Base-by-base conservation (phyloP, 1,140 invertebrate genomes). In the Aricia agestis region DNA sequence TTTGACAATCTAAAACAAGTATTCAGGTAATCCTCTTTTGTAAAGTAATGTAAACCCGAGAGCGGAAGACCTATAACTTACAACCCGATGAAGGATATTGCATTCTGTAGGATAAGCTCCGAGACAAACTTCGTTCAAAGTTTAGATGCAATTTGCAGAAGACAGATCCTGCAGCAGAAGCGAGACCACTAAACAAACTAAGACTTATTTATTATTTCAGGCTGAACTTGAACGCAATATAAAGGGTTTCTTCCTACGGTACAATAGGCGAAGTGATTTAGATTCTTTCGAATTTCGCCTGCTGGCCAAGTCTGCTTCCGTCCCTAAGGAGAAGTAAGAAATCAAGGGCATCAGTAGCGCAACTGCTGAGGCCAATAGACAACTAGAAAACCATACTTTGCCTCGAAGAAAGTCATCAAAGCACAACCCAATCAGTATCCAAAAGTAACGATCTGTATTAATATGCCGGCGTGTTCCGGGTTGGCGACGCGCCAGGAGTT, bases 401-500 rank as follows among this genome's bases (percentile, higher is more conserved):
- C 13, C 9, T 15, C 13, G 9, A 52, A 52, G 45, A 13, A 52
- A 15, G 10, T 52, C 45, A 13, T 52, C 45, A 11, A 52, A 52
- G 10, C 1, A 13, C 45, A 52, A 13, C 45, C 13, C 45, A 15
- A 52, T 13, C 7, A 15, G 45, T 52, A 52, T 52, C 45, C 36
- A 36, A 36, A 36, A 2, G 36, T 6, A 36, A 36, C 45, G 45
- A 15, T 52, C 45, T 52, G 1, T 52, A 52, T 52, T 52, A 25
- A 25, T 25, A 63, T 19, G 19, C 6, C 59, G 58, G 58, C 58
- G 18, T 19, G 59, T 63, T 63, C 59, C 59, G 59, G 19, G 18
- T 63, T 63, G 59, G 59, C 59, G 17, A 63, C 18, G 19, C 17
- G 59, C 59, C 59, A 63, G 19, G 6, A 63, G 59, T 13, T 63